Evolutionary conservation across 2,888 invertebrate species (phyloP), one percentile per base, ranked within the genome.

Genomic region (Megaustenia siamemsis): DNA sequence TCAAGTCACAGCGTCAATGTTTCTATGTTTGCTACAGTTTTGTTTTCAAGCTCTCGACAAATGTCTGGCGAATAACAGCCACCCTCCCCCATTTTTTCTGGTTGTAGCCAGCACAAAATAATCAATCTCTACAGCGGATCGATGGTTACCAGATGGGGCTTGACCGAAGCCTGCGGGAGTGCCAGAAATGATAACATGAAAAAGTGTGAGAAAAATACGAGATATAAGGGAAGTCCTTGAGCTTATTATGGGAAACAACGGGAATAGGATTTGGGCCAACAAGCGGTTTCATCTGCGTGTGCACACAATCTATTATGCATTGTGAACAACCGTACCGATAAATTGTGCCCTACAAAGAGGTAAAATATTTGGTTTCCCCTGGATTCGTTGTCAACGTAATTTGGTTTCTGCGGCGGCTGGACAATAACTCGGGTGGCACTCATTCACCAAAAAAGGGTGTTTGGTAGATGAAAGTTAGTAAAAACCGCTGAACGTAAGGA

Each of bases 81-180:
- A 6, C 24, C 21, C 60, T 60, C n/a, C n/a, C n/a, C n/a, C n/a
- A n/a, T n/a, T n/a, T n/a, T 6, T 35, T 76, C 56, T 76, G 76
- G 56, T 56, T 6, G 78, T 78, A 60, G 32, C 32, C 1, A n/a
- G 43, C 43, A 78, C 28, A 45, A n/a, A 78, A 28, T 78, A 63
- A 78, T 78, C 66, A 21, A 78, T 35, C 5, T 40, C 63, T 12
- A n/a, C 43, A 18, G 28, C 63, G 18, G 66, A 66, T 78, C 63
- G 78, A 66, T 78, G 18, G 63, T 28, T 45, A 71, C 5, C 12
- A 43, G 40, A 71, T n/a, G 38, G 40, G 38, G 40, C 21, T 69
- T 38, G 63, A 15, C 10, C 10, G 28, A 28, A 28, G 21, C n/a
- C 60, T n/a, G 2, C 8, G 35, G 38, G 40, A 40, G 69, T 45